Percentiles rank a stretch among this genome's conserved stretches.
These are phyloP conservation scores for Thermophis baileyi DNA, from an alignment of 2,113 vertebrate species.

Conservation along the genomic window DNA sequence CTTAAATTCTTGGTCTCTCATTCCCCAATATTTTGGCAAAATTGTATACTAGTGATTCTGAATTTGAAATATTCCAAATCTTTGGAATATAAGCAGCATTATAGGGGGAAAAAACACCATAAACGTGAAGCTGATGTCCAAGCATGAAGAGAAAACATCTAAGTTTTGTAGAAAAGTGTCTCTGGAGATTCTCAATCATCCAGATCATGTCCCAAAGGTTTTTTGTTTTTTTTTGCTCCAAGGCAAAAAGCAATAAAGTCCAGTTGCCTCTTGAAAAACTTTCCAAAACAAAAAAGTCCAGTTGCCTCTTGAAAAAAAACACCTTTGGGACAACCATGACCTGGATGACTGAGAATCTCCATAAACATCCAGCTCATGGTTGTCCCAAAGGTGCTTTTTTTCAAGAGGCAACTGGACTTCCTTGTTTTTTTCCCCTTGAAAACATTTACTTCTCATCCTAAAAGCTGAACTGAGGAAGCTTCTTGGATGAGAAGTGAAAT, in stretches of 20 bases:
- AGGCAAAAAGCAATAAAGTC: too few species aligned
- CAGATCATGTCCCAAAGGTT: background rate
- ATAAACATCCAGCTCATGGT: too few species aligned
- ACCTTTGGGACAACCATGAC: too few species aligned
- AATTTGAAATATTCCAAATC: background rate
- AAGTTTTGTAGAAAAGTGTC: background rate
- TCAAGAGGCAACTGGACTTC: background rate
- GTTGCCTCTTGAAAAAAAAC: too few species aligned
- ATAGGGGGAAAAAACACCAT: background rate
- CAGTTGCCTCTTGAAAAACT: too few species aligned
- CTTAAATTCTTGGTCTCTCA: background rate
- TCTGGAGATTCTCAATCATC: background rate
- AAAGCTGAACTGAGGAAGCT: too few species aligned
- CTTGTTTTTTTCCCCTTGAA: too few species aligned
- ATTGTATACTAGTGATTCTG: background rate
- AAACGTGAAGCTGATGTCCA: background rate
- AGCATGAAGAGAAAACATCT: background rate
- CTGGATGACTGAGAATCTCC: too few species aligned
- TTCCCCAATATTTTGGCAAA: background rate
- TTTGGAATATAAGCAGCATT: background rate
- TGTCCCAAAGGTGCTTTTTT: too few species aligned
- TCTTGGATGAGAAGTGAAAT: background rate
- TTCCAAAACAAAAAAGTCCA: too few species aligned
- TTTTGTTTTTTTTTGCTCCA: too few species aligned
- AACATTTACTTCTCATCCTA: too few species aligned